Conservation (phyloP, 2,113 vertebrate genomes). For the Rhagologus leucostigma region DNA sequence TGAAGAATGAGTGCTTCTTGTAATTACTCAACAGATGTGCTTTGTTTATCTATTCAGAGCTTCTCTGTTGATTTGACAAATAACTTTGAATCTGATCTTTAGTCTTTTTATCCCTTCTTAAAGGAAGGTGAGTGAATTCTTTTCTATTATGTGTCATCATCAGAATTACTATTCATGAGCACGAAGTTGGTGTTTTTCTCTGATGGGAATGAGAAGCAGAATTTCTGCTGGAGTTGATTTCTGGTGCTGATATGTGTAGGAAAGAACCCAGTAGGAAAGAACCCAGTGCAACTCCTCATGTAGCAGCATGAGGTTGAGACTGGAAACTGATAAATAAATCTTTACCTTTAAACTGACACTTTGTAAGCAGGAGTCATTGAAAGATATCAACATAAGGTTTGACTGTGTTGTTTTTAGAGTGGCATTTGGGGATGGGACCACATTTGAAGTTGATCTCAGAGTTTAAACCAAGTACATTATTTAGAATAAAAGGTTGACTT, state of each 20-base stretch:
- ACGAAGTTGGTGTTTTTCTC: not conserved
- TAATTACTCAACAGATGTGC: not conserved
- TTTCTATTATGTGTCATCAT: not conserved
- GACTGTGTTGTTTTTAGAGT: not conserved
- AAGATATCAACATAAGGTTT: not conserved
- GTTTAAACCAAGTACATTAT: constrained; percentile 1
- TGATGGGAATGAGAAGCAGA: not conserved
- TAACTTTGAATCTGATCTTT: not conserved
- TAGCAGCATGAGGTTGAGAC: constrained; percentile 12
- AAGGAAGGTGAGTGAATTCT: not conserved
- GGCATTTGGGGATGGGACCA: constrained; percentile 15
- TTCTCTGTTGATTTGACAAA: constrained; percentile 9
- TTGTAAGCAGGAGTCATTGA: not conserved
- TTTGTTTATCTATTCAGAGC: not conserved
- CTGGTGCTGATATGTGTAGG: not conserved
- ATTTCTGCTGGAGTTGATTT: not conserved
- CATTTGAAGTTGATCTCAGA: not conserved
- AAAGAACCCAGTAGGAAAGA: too few relatives aligned
- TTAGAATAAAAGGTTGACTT: constrained; percentile 20
- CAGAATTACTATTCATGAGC: not conserved
- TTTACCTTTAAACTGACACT: constrained; percentile 48
- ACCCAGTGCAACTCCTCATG: not conserved
- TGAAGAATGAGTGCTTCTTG: not conserved
- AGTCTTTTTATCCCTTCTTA: not conserved
- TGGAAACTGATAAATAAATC: constrained; percentile 19